Evolutionary conservation across 2,113 vertebrate species (phyloP).

Genomic region (Argyrosomus japonicus): DNA sequence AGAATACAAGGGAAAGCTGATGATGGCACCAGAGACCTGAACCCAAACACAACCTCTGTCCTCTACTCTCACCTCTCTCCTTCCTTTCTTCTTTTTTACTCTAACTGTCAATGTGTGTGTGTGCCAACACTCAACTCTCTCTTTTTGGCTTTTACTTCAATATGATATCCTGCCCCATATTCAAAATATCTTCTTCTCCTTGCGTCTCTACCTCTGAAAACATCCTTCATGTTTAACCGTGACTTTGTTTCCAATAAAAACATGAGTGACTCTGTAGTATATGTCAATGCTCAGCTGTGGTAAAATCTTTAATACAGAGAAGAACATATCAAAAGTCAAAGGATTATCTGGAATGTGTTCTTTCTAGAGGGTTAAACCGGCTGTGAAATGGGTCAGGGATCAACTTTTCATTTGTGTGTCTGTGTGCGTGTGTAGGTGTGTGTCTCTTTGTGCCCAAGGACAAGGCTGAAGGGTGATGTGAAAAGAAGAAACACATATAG

Average conservation of each 20-base stretch:
- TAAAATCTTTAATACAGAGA: slow-evolving; percentile 14
- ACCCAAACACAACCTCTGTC: slow-evolving; percentile 47
- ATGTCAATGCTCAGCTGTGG: slow-evolving; percentile 16
- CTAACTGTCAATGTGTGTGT: background rate
- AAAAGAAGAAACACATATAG: background rate
- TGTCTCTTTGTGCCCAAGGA: background rate
- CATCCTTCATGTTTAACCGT: background rate
- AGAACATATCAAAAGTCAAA: slow-evolving; percentile 2
- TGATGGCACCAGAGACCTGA: slow-evolving; percentile 56
- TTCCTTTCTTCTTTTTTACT: background rate
- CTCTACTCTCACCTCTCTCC: slow-evolving; percentile 1
- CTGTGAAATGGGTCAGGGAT: background rate
- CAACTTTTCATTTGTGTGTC: background rate
- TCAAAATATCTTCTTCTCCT: background rate
- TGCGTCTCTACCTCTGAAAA: background rate
- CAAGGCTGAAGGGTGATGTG: background rate
- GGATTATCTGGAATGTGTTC: slow-evolving; percentile 31
- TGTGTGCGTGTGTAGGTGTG: background rate
- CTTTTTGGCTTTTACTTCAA: slow-evolving; percentile 8
- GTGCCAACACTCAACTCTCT: background rate
- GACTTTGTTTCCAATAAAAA: background rate
- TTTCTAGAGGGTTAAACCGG: slow-evolving; percentile 4
- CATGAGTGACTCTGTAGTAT: background rate
- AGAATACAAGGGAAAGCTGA: slow-evolving; percentile 46
- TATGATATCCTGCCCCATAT: background rate